Evolutionary conservation across 2,113 vertebrate genomes (phyloP), one percentile per base, ranked within the genome.

Genomic region (Acrocephalus arundinaceus): DNA sequence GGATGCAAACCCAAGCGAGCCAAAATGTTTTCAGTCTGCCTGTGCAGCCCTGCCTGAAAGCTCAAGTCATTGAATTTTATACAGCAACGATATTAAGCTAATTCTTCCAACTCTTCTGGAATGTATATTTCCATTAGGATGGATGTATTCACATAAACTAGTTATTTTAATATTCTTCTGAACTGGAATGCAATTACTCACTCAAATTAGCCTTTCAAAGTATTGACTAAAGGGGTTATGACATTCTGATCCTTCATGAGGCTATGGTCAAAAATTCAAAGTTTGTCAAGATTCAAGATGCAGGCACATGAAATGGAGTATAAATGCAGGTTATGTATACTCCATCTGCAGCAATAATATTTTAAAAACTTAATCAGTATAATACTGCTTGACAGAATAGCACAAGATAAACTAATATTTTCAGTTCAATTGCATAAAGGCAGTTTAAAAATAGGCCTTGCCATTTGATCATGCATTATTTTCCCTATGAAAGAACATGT

Each of bases 341-440:
- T 90, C 94, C 93, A 95, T 96, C 83, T 96, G 63, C 91, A 88
- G 85, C 82, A 89, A 87, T 94, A 96, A 90, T 93, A 90, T 87
- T 96, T 78, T 14, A 72, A 92, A 94, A 97, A 82, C 74, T 49
- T 97, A 95, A 96, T 95, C 91, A 95, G 86, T 85, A 37, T 96
- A 96, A 96, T 97, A 88, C 73, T 95, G n/a, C 93, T 95, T 95
- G 96, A 94, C 88, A 95, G 93, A 96, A 75, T 68, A 93, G 94
- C 87, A 82, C 51, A 90, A 93, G 68, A 87, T 91, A 94, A 96
- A 95, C 91, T 95, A 92, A 94, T 97, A 87, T 95, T 97, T 82
- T 96, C 91, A 97, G 94, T 87, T 71, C 45, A 89, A 81, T 90
- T 88, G 62, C 91, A 86, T 86, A 79, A 96, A 90, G 54, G 55